phyloP scores from a whole-genome alignment of 2,888 invertebrate species.

The Ypsolopha scabrella region DNA sequence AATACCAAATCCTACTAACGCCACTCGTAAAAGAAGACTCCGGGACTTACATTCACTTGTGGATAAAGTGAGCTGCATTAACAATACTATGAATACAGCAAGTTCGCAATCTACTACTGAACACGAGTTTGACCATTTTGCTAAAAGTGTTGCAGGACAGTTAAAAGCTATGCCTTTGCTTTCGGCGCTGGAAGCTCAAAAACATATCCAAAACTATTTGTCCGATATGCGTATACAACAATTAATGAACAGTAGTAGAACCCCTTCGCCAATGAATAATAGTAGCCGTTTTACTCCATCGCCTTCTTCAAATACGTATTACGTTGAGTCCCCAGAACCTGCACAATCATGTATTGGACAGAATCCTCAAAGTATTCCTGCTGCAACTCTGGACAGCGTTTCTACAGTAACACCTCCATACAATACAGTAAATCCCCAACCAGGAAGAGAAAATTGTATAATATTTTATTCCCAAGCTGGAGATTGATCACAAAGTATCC shows the following conservation, averaged over 20 bases:
- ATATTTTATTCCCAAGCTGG: too few species aligned
- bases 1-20: conserved; percentile 1
- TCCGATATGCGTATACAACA: neutral
- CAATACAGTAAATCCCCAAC: too few species aligned
- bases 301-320: conserved; percentile 1
- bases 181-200: conserved; percentile 3
- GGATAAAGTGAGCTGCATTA: conserved; percentile 1
- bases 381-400: too few species aligned
- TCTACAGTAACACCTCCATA: too few species aligned
- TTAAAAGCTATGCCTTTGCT: conserved; percentile 3
- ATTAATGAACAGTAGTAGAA: conserved; percentile 1
- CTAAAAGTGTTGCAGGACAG: conserved; percentile 3
- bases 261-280: neutral
- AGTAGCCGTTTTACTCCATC: conserved; percentile 1
- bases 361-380: too few species aligned
- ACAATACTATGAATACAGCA: conserved; percentile 1
- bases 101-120: neutral
- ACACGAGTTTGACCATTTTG: conserved; percentile 2
- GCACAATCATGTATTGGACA: too few species aligned
- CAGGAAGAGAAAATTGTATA: too few species aligned
- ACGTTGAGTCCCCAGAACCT: conserved; percentile 1
- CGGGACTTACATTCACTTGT: conserved; percentile 3
- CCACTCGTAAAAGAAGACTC: conserved; percentile 2
- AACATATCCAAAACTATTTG: conserved; percentile 2
- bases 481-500: too few species aligned